Conservation (phyloP, 30 jellyfish, hydroid and myxozoan species). For the Nemopilema nomurai region DNA sequence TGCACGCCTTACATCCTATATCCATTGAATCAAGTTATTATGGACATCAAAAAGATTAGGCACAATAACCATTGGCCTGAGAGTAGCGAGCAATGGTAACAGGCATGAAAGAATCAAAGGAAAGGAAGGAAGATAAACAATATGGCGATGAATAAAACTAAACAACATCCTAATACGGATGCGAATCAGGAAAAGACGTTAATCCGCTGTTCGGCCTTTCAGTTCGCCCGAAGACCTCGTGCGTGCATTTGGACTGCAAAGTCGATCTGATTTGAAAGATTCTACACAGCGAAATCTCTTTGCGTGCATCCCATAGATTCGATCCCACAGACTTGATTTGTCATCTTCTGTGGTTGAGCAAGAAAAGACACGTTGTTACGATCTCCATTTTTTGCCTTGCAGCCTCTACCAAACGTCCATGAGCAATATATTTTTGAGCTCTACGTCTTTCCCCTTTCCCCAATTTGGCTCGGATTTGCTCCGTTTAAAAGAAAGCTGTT, state of each 20-base stretch:
- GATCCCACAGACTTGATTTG: too few species aligned
- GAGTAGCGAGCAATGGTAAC: background rate
- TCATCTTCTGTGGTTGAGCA: too few species aligned
- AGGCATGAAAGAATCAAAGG: background rate
- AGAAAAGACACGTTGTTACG: too few species aligned
- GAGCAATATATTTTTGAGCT: too few species aligned
- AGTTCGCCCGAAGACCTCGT: background rate
- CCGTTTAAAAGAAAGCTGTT: too few species aligned
- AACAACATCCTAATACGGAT: background rate
- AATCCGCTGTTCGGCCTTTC: background rate
- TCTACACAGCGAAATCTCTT: too few species aligned
- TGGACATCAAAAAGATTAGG: background rate
- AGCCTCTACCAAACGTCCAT: too few species aligned
- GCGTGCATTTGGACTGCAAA: background rate
- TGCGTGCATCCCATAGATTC: too few species aligned
- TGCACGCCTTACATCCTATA: slow-evolving; percentile 17
- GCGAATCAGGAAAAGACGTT: background rate
- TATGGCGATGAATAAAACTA: background rate
- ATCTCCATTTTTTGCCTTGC: too few species aligned
- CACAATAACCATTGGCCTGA: background rate
- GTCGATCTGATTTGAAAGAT: background rate
- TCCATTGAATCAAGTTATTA: background rate
- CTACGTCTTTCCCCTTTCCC: too few species aligned
- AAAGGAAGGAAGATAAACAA: background rate
- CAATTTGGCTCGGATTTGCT: too few species aligned